Percentiles rank a stretch among this genome's conserved stretches.
Conservation (phyloP, 2,797 vertebrate species). For the Esox lucius region DNA sequence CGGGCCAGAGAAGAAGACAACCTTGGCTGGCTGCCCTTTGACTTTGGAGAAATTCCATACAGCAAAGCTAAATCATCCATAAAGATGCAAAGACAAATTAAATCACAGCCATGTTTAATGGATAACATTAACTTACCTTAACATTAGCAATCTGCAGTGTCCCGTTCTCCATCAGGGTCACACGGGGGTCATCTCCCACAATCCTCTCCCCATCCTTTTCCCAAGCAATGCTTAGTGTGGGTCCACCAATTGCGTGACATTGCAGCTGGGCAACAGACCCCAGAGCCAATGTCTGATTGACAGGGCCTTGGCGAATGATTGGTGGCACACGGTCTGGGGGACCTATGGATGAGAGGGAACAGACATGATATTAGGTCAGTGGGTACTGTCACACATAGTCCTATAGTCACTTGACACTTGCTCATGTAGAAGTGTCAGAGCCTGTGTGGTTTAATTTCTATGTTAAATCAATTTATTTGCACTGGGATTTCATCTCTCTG, state of each 20-base stretch:
- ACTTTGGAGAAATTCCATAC: constrained; percentile 9
- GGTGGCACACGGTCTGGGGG: constrained; percentile 72
- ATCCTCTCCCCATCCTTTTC: constrained; percentile 86
- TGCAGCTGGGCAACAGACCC: constrained; percentile 79
- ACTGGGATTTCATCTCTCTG: neutral
- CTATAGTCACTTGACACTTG: neutral
- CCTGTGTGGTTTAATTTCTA: neutral
- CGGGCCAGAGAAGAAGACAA: constrained; percentile 43
- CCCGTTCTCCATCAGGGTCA: constrained; percentile 87
- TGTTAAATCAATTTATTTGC: neutral
- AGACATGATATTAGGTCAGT: constrained; percentile 25
- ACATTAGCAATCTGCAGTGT: constrained; percentile 83
- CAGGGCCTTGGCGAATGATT: constrained; percentile 83
- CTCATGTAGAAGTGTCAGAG: neutral
- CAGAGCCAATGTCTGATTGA: constrained; percentile 82
- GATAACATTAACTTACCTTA: constrained; percentile 73
- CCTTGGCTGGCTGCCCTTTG: constrained; percentile 6
- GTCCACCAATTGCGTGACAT: constrained; percentile 79
- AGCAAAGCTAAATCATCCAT: neutral
- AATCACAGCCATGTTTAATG: neutral
- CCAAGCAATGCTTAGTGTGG: constrained; percentile 83
- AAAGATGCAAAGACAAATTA: neutral
- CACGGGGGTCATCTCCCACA: constrained; percentile 71
- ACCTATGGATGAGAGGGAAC: constrained; percentile 57
- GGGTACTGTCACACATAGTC: constrained; percentile 15